phyloP scores from a whole-genome alignment of 2,113 vertebrate species.

The Bubalus kerabau region DNA sequence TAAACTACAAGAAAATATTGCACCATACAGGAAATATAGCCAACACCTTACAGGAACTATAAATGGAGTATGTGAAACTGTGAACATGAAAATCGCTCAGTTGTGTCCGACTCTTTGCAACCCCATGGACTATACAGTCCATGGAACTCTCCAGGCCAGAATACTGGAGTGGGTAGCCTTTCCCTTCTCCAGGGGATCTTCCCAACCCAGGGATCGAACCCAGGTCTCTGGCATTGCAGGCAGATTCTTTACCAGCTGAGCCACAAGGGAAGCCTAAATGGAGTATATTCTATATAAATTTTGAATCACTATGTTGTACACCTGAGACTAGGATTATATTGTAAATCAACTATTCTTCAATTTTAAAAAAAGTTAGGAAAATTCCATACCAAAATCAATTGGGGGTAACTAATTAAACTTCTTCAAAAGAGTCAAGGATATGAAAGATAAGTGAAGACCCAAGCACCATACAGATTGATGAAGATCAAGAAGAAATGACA shows the following conservation, averaged over 20 bases:
- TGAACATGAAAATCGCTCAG: neutral
- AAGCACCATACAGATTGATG: neutral
- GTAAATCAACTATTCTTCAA: neutral
- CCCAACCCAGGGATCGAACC: neutral
- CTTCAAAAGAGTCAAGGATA: neutral
- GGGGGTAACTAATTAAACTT: neutral
- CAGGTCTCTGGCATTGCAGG: neutral
- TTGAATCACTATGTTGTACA: neutral
- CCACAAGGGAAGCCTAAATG: neutral
- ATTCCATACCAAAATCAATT: neutral
- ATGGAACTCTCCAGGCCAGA: neutral
- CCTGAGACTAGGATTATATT: neutral
- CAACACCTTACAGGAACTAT: neutral
- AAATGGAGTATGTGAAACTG: neutral
- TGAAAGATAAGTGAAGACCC: neutral
- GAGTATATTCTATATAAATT: neutral
- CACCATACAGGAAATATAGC: neutral
- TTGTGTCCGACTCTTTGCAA: neutral
- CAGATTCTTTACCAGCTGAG: neutral
- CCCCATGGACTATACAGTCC: neutral
- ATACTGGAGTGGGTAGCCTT: neutral
- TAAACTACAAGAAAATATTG: neutral
- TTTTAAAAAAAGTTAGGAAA: neutral
- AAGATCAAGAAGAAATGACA: neutral
- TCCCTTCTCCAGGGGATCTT: neutral